phyloP scores from a whole-genome alignment of 1,140 invertebrate species.

The Choristoneura fumiferana region DNA sequence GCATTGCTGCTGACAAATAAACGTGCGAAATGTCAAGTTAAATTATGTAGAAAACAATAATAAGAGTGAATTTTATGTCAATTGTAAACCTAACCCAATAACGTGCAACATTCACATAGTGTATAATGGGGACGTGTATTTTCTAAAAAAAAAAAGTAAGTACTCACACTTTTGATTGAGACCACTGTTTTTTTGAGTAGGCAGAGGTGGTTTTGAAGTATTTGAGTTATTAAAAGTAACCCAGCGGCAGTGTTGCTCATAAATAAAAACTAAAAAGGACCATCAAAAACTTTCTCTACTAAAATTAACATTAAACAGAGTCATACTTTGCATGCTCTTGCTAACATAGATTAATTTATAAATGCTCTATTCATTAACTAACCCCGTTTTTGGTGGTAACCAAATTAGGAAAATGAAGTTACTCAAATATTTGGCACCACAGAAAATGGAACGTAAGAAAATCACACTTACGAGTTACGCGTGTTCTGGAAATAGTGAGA shows the following conservation, averaged over 20 bases:
- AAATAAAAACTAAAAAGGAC: neutral
- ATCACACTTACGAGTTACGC: neutral
- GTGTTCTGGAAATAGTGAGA: neutral
- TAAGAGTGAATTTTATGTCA: slow-evolving; percentile 18
- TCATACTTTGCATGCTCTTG: slow-evolving; percentile 9
- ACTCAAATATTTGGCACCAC: slow-evolving; percentile 15
- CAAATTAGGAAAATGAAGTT: slow-evolving; percentile 16
- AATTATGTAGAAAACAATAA: no score
- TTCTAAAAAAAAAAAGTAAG: no score
- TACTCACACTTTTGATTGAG: no score
- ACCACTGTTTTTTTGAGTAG: no score
- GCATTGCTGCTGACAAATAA: no score
- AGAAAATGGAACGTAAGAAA: slow-evolving; percentile 14
- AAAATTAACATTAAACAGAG: slow-evolving; percentile 1
- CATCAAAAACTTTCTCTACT: neutral
- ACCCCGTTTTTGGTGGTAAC: slow-evolving; percentile 11
- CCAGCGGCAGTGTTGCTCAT: slow-evolving; percentile 6
- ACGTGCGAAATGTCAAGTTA: no score
- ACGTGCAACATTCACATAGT: no score
- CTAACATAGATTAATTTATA: slow-evolving; percentile 16
- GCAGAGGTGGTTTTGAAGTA: no score
- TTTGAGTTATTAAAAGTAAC: no score
- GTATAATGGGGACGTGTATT: no score
- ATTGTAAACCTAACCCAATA: slow-evolving; percentile 21
- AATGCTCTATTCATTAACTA: slow-evolving; percentile 17